Evolutionary conservation across 2,797 vertebrate genomes (phyloP).

Genomic region (Sebastes itinus): DNA sequence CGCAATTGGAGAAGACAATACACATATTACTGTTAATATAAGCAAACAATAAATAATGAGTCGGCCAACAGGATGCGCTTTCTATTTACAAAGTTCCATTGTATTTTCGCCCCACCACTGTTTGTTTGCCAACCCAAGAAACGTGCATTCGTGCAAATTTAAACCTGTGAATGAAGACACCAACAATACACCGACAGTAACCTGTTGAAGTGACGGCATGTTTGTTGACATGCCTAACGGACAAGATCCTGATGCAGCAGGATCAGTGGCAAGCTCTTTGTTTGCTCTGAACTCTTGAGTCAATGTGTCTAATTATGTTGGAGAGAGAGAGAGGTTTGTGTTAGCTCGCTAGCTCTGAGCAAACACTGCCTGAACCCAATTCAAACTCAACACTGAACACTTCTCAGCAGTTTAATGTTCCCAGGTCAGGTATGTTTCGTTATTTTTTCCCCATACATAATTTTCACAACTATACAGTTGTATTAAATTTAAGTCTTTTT

Average conservation of each 20-base stretch:
- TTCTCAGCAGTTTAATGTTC: conserved; percentile 15
- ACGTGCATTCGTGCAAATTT: neutral
- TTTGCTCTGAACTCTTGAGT: conserved; percentile 82
- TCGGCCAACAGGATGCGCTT: conserved; percentile 43
- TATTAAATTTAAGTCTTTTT: neutral
- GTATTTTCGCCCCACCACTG: conserved; percentile 17
- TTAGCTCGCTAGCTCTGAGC: conserved; percentile 70
- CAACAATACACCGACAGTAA: conserved; percentile 29
- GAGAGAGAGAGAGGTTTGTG: conserved; percentile 72
- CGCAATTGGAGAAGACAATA: neutral
- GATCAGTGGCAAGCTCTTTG: conserved; percentile 77
- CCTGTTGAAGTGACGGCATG: conserved; percentile 58
- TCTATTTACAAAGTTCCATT: conserved; percentile 38
- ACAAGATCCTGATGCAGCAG: conserved; percentile 88
- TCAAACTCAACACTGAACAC: conserved; percentile 47
- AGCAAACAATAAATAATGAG: conserved; percentile 10
- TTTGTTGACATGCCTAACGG: conserved; percentile 84
- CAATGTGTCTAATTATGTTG: conserved; percentile 71
- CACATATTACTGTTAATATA: conserved; percentile 2
- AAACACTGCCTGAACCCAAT: conserved; percentile 70
- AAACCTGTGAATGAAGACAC: conserved; percentile 28
- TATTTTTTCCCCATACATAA: neutral
- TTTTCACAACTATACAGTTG: neutral
- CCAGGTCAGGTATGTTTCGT: conserved; percentile 5
- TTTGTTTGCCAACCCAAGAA: conserved; percentile 57